Base-by-base conservation (phyloP, 2,888 invertebrate genomes). In the Eupithecia inturbata region DNA sequence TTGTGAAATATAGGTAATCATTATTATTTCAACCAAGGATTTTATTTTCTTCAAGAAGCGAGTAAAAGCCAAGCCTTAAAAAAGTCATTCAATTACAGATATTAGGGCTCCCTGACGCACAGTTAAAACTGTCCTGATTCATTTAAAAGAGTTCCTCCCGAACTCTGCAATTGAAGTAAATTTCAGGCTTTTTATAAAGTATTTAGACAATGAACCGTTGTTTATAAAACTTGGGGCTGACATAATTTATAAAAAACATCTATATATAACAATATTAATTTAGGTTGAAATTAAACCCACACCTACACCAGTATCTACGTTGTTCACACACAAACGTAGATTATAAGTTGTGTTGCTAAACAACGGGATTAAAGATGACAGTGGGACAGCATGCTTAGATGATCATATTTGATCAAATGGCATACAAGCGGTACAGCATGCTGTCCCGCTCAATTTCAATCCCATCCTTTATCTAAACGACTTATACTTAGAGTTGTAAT, bases 251-350 rank as follows among this genome's bases (percentile, higher is more conserved):
- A 31, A 19, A 60, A 22, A 53, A 22, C n/a, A n/a, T n/a, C n/a
- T n/a, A n/a, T n/a, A n/a, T n/a, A n/a, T n/a, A n/a, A n/a, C n/a
- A 53, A 53, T 53, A 53, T 53, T 53, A 22, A 53, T 53, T 22
- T 53, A 9, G 49, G 49, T n/a, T 49, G n/a, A n/a, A 53, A 53
- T 22, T 3, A 53, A 53, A 53, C 4, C 22, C 53, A 53, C 9
- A 49, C 10, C n/a, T 45, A 49, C n/a, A n/a, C 22, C 1, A 49
- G 19, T 41, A 41, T 41, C 4, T 41, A 16, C 49, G n/a, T n/a
- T 49, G 9, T 49, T 49, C n/a, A 9, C 2, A 19, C 45, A 49
- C 7, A 49, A 49, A 7, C 3, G 49, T n/a, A 49, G 49, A 49
- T n/a, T n/a, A 49, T 49, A 49, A 49, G 9, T 49, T 2, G n/a